phyloP scores from a whole-genome alignment of 2,888 invertebrate species.

The Tanypteryx hageni region DNA sequence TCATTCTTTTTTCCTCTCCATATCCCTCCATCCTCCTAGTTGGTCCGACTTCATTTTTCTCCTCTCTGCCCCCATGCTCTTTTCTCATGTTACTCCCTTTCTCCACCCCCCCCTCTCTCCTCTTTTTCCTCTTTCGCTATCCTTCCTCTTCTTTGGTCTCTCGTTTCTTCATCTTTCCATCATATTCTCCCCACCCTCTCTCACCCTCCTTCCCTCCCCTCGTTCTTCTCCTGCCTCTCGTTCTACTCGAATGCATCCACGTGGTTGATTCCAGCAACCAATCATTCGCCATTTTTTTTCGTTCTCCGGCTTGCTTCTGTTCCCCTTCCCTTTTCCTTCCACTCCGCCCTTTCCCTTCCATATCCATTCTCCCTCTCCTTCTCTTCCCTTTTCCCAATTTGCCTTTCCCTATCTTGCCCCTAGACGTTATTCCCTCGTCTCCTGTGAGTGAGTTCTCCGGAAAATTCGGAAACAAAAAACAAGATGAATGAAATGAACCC shows the following conservation, averaged over 20 bases:
- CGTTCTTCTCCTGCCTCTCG: neutral
- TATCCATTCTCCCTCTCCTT: neutral
- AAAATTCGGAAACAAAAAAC: neutral
- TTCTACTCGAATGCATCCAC: neutral
- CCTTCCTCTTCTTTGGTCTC: neutral
- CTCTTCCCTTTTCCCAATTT: neutral
- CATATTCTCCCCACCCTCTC: neutral
- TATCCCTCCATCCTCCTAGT: neutral
- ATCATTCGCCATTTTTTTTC: constrained; percentile 12
- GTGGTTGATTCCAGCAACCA: neutral
- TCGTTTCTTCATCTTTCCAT: neutral
- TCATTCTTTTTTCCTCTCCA: neutral
- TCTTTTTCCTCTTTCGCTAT: neutral
- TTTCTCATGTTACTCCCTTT: neutral
- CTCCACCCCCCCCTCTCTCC: neutral
- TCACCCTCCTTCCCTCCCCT: neutral
- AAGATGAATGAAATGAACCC: neutral
- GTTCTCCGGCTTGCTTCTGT: neutral
- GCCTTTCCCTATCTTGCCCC: neutral
- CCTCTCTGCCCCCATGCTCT: neutral
- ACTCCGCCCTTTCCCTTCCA: neutral
- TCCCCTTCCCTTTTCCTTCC: neutral
- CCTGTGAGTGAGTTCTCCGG: neutral
- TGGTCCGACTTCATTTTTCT: neutral
- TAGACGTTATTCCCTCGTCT: neutral